These are phyloP conservation scores for Nycteola revayana DNA, from an alignment of 2,888 invertebrate species.

Conservation along the genomic window DNA sequence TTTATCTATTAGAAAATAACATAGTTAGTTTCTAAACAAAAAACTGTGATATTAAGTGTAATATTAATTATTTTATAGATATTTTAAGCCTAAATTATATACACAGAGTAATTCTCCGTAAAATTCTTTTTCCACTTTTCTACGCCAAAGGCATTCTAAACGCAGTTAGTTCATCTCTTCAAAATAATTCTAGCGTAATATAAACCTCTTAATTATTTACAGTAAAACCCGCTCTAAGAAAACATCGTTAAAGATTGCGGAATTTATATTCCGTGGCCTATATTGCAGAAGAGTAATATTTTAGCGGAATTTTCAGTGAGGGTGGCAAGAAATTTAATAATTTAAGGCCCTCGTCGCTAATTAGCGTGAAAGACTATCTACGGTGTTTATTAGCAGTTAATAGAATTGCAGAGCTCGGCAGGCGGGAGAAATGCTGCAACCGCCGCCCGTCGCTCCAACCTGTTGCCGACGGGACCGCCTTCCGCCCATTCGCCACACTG, in stretches of 20 bases:
- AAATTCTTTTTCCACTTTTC: too few relatives aligned
- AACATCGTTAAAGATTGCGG: slow-evolving; percentile 8
- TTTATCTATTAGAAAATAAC: too few relatives aligned
- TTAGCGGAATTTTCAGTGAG: slow-evolving; percentile 43
- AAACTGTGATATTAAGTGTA: too few relatives aligned
- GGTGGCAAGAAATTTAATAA: slow-evolving; percentile 57
- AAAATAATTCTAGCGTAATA: too few relatives aligned
- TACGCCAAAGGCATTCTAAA: too few relatives aligned
- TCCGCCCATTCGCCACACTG: slow-evolving; percentile 66
- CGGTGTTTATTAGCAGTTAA: slow-evolving; percentile 69
- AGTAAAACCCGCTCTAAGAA: neutral
- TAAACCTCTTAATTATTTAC: too few relatives aligned
- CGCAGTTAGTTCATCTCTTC: too few relatives aligned
- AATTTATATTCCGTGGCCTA: slow-evolving; percentile 38
- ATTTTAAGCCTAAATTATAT: too few relatives aligned
- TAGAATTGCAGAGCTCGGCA: slow-evolving; percentile 59
- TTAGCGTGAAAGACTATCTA: slow-evolving; percentile 58
- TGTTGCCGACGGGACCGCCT: slow-evolving; percentile 79
- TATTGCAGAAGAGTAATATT: slow-evolving; percentile 45
- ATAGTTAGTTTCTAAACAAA: too few relatives aligned
- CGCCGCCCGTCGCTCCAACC: slow-evolving; percentile 60
- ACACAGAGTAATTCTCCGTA: too few relatives aligned
- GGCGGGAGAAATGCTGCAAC: slow-evolving; percentile 49
- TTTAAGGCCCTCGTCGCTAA: slow-evolving; percentile 55
- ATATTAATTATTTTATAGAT: too few relatives aligned